Conservation (phyloP, 2,113 vertebrate species). For the Urocitellus parryii region DNA sequence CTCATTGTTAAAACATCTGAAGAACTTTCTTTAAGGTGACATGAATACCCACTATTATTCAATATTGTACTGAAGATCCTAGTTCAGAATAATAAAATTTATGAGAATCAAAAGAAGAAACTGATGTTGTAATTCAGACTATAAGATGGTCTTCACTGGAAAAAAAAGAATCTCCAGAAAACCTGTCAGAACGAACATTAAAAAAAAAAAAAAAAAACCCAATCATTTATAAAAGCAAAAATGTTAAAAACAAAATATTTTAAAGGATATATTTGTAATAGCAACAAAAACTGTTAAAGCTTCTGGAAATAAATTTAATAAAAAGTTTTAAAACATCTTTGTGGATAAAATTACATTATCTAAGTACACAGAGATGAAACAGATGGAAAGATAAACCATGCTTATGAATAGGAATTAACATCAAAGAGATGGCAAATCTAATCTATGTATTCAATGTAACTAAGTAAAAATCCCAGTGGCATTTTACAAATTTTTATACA, state of each 20-base stretch:
- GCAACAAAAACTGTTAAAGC: neutral
- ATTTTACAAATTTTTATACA: neutral
- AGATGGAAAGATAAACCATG: neutral
- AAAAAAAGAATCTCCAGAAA: neutral
- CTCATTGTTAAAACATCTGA: neutral
- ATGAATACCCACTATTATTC: neutral
- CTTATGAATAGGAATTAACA: neutral
- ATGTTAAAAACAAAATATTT: neutral
- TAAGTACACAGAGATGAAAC: neutral
- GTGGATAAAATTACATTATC: neutral
- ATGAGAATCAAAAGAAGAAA: conserved; percentile 17
- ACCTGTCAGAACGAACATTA: neutral
- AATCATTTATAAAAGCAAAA: neutral
- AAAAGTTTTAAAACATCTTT: neutral
- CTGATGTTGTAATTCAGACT: neutral
- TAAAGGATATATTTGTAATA: neutral
- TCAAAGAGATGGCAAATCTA: neutral
- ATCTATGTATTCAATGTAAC: neutral
- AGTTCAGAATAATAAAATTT: neutral
- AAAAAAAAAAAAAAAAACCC: neutral
- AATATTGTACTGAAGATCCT: neutral
- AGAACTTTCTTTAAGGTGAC: conserved; percentile 7
- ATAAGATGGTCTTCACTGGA: neutral
- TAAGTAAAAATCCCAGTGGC: neutral
- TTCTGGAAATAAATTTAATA: neutral